Base-by-base conservation (phyloP, 2,113 vertebrate species). In the Amphilophus citrinellus region DNA sequence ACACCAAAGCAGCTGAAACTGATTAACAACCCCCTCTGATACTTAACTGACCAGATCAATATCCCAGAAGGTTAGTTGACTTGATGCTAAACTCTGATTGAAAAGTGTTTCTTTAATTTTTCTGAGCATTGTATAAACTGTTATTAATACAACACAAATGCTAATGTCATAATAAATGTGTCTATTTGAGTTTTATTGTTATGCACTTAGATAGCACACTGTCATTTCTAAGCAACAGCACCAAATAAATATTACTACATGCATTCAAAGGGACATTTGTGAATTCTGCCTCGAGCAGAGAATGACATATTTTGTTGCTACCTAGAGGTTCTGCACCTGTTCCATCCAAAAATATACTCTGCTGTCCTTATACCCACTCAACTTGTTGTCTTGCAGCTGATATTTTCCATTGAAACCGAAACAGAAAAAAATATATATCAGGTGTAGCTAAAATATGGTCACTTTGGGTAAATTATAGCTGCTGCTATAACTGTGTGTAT, bases 311-410 rank as follows among this genome's bases (percentile, higher is more conserved):
- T 86, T 84, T 58, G 47, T 37, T 6, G 37, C 82, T 82, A 65
- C 76, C 82, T 66, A 71, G 53, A 77, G 68, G 22, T 80, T 86
- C 61, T 76, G 80, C 88, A 88, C 80, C 80, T 88, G 82, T 88
- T 66, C 61, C 57, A 62, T 60, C 39, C 62, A 76, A 53, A 90
- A 85, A 83, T 83, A 87, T 13, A 53, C 60, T 9, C 7, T 18
- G 42, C 32, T 77, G 35, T 24, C 58, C 75, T 60, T 15, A 30
- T 32, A 68, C 9, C 77, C 47, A 56, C 47, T 73, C 1, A 2
- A 7, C 27, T 56, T 73, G 47, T n/a, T 56, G 61, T 44, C 10
- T 73, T 17, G 14, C 7, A 32, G 22, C 44, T 18, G 20, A 20
- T 77, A 42, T 47, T 68, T 27, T 10, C 30, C 24, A 65, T 14